A percentile compares a stretch with the other conserved stretches of the same genome.
phyloP scores from a whole-genome alignment of 2,113 vertebrate genomes.

The Lycaon pictus region DNA sequence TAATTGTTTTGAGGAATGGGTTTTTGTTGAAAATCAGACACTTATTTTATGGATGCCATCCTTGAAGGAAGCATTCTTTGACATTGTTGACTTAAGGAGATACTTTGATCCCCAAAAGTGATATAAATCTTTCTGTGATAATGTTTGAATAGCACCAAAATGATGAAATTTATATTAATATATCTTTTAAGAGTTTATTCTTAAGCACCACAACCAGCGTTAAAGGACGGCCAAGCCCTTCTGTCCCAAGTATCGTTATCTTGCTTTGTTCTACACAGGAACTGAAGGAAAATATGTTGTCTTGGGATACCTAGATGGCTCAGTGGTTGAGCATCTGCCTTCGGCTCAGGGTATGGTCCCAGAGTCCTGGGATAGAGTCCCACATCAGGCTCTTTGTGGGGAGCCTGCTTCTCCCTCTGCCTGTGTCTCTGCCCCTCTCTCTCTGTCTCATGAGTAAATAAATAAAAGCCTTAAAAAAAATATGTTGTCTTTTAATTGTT shows the following conservation, averaged over 20 bases:
- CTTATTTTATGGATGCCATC: constrained; percentile 45
- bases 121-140: background rate
- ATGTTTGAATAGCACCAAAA: constrained; percentile 19
- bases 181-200: background rate
- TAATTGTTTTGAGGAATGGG: background rate
- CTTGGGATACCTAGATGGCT: background rate
- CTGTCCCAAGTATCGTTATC: background rate
- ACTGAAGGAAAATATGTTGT: background rate
- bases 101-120: background rate
- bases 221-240: background rate
- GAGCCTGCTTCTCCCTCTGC: too few species aligned
- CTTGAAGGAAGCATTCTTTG: constrained; percentile 19
- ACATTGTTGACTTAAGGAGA: background rate
- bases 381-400: too few species aligned
- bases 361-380: too few species aligned
- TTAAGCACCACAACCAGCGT: background rate
- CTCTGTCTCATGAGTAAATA: too few species aligned
- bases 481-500: background rate
- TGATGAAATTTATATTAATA: background rate
- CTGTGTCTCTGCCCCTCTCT: too few species aligned
- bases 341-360: too few species aligned
- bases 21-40: constrained; percentile 42
- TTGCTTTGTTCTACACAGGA: background rate
- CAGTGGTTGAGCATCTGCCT: too few species aligned
- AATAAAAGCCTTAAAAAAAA: background rate